phyloP scores from a whole-genome alignment of 2,797 vertebrate genomes.

The Apodemus agrarius region DNA sequence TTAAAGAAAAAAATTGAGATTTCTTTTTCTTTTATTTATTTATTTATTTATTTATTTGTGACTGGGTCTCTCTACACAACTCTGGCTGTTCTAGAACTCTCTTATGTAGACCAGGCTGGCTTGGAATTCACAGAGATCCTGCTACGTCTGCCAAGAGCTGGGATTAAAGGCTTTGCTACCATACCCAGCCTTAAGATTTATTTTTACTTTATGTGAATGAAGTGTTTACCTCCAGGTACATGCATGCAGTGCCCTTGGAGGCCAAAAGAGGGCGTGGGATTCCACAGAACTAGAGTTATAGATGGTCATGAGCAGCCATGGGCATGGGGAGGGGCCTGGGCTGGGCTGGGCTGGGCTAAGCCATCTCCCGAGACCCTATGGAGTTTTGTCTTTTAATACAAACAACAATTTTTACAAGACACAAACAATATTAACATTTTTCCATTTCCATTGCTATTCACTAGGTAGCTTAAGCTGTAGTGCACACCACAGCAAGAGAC shows the following conservation, averaged over 20 bases:
- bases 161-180: background rate
- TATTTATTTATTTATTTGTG: too few species aligned
- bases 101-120: background rate
- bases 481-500: background rate
- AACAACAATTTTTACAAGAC: background rate
- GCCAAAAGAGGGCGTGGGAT: background rate
- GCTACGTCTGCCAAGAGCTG: background rate
- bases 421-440: conserved; percentile 33
- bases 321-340: too few species aligned
- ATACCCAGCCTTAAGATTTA: background rate
- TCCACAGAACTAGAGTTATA: background rate
- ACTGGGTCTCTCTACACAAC: background rate
- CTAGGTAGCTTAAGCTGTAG: background rate
- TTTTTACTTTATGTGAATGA: background rate
- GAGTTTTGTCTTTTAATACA: background rate
- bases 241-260: background rate
- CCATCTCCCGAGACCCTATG: background rate
- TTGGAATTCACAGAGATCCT: background rate
- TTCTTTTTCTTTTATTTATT: too few species aligned
- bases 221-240: background rate
- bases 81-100: background rate
- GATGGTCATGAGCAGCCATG: background rate
- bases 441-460: background rate
- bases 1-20: background rate
- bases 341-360: background rate